Base-by-base conservation (phyloP, 2,113 vertebrate species). In the Neotragus moschatus region DNA sequence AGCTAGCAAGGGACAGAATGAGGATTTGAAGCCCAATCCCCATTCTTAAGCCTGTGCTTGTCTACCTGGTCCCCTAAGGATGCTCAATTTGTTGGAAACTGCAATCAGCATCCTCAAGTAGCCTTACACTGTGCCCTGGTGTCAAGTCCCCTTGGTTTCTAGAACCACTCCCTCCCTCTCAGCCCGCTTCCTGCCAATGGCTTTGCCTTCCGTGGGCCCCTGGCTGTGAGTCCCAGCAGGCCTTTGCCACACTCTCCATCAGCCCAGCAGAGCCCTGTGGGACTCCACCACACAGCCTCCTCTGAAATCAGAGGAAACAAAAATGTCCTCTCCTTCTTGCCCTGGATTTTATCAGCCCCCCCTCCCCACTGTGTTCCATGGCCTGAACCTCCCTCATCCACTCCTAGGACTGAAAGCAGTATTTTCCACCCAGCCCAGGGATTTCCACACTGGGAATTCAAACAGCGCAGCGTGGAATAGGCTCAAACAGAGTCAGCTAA, bases 361-460 rank as follows among this genome's bases (percentile, higher is more conserved):
- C 39, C 45, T 43, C n/a, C 77, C 28, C 3, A 1, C 80, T 39
- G 36, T 19, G 73, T 10, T 16, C 91, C 66, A 6, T 0, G 4
- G 47, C 39, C 26, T 4, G 17, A n/a, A 16, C 61, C 39, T 16
- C 30, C 49, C 21, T 6, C 61, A 5, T 25, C 63, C 0, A 0
- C 81, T 80, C 39, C 4, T 6, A 7, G 28, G 7, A 1, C 23
- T 0, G 66, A 39, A 92, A 85, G 73, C 28, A 8, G 16, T 23
- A 6, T 49, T 91, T 86, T 58, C 94, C 12, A 0, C 19, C 70
- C 39, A 25, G 93, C 49, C 84, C 61, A 61, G 91, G 95, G 66
- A 94, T 58, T 95, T 96, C 96, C 90, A 84, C 39, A 30, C 95
- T 80, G 91, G 55, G 84, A 97, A 97, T 92, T 89, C 96, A 97